A percentile compares a stretch with the other conserved stretches of the same genome.
Conservation (phyloP, 1,140 invertebrate species). For the Philopotamus ludificatus region DNA sequence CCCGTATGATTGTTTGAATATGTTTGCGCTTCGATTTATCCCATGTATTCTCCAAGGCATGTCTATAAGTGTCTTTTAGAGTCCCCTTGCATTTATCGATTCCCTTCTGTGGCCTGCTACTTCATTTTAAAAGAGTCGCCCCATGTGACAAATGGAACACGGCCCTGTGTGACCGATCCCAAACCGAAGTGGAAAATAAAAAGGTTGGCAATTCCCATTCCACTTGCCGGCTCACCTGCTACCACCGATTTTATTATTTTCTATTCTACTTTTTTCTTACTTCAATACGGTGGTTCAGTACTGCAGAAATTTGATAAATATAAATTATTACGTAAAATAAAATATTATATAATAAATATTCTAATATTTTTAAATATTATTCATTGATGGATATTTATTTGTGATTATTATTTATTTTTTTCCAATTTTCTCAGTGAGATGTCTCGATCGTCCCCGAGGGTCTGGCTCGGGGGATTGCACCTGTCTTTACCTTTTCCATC, state of each 20-base stretch:
- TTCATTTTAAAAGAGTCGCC: constrained; percentile 19
- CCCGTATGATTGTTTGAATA: too few species aligned
- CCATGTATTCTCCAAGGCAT: too few species aligned
- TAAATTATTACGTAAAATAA: not conserved
- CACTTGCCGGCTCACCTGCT: constrained; percentile 38
- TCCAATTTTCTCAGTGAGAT: not conserved
- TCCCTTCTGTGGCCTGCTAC: constrained; percentile 13
- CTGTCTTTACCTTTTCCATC: constrained; percentile 34
- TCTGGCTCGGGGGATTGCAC: constrained; percentile 15
- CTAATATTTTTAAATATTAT: too few species aligned
- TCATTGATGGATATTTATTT: too few species aligned
- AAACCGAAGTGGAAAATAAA: constrained; percentile 39
- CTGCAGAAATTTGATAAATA: not conserved
- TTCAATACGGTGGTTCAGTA: constrained; percentile 1
- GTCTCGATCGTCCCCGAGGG: constrained; percentile 12
- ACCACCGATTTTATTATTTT: constrained; percentile 38
- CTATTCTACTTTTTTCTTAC: constrained; percentile 25
- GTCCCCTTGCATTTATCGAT: constrained; percentile 20
- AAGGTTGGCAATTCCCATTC: constrained; percentile 40
- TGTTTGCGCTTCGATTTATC: too few species aligned
- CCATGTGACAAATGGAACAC: constrained; percentile 26
- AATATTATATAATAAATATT: too few species aligned
- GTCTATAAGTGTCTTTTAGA: too few species aligned
- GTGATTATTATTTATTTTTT: not conserved
- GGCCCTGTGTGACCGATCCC: constrained; percentile 15